Evolutionary conservation across 2,113 vertebrate genomes (phyloP), one percentile per base, ranked within the genome.

Genomic region (Uria aalge): DNA sequence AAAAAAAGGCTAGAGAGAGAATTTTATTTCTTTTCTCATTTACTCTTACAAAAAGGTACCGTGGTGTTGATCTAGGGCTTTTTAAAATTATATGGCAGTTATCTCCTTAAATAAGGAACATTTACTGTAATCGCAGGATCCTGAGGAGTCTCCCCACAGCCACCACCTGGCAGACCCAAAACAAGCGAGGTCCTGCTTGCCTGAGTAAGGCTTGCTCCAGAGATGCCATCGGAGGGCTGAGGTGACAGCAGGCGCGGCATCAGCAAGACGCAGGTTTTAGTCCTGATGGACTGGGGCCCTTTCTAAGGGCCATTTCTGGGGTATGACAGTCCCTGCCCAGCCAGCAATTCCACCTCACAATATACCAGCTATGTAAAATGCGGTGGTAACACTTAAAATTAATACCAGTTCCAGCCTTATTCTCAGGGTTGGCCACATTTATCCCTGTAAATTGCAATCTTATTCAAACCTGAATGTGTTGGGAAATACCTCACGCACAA

Each of bases 211-310:
- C 2, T 4, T 83, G 36, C 78, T 88, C 50, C 75, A 29, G 71
- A 80, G 63, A 23, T 88, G 36, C 27, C 27, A 32, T 23, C 2
- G 0, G 2, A 41, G 36, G 30, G 29, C 67, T 73, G 74, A 94
- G 56, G 40, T n/a, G 20, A n/a, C 59, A 90, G 19, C 57, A 83
- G 55, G 34, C 32, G 16, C 21, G 41, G 32, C 30, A 21, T 0
- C 5, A 85, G 17, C 41, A 57, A 19, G 45, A 59, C 0, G 0
- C 1, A 1, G 19, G 16, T 4, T 76, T 73, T 59, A 45, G 75
- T 15, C 63, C 38, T 32, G 10, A 15, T 12, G 38, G 43, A 62
- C 5, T 0, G 21, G 16, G 30, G 9, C 63, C 30, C 60, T 81
- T 55, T 8, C 6, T 18, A 32, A 67, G 9, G 45, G 15, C 30